Evolutionary conservation across 2,888 invertebrate genomes (phyloP).

Genomic region (Lutraria lutraria): DNA sequence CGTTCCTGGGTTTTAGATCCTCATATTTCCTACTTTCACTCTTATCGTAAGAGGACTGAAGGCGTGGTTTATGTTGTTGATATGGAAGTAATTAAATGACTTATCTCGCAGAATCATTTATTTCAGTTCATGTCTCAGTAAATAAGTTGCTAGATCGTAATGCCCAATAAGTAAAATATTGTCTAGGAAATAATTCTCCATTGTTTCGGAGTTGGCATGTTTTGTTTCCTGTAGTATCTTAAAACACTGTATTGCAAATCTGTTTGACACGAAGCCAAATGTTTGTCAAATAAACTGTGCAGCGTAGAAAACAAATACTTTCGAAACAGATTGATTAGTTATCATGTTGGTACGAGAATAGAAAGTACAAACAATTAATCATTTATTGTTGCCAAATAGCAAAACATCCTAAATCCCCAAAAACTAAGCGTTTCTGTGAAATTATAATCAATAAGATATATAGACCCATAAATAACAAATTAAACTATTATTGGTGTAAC

Average conservation of each 20-base stretch:
- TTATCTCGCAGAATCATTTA: neutral
- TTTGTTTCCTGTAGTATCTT: neutral
- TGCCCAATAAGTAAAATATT: neutral
- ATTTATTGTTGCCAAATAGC: no score
- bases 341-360: neutral
- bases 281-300: conserved; percentile 15
- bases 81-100: neutral
- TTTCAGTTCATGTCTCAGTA: neutral
- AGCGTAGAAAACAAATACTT: neutral
- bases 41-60: no score
- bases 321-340: neutral
- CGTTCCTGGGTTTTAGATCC: no score
- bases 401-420: no score
- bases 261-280: neutral
- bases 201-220: neutral
- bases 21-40: no score
- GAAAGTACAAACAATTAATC: neutral
- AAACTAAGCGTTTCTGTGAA: no score
- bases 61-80: neutral
- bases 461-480: no score
- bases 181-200: neutral
- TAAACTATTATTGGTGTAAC: no score
- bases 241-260: neutral
- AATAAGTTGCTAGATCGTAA: neutral
- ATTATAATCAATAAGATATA: no score